Base-by-base conservation (phyloP, 2,797 vertebrate species). In the Aphelocoma californica region DNA sequence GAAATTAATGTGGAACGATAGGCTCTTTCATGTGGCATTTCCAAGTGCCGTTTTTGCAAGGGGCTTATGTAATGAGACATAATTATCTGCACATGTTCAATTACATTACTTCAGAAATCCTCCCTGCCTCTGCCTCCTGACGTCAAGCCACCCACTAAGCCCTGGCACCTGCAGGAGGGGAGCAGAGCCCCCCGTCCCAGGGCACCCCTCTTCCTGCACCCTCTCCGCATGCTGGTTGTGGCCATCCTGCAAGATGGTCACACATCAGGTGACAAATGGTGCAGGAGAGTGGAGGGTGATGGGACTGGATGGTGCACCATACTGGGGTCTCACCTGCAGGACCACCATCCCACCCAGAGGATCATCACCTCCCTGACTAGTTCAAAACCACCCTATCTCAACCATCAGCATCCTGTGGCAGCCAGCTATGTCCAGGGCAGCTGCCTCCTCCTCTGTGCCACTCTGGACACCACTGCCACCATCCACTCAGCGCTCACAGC, bases 81-180 rank as follows among this genome's bases (percentile, higher is more conserved):
- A 97, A 98, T 93, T 95, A 95, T 96, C 97, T 96, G 95, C 98
- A 98, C 92, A 96, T 97, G 98, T 98, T 96, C 94, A 96, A 97
- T 96, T 96, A 91, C 89, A 97, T 93, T 93, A 93, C 91, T 95
- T 94, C 96, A 97, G 95, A 97, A 97, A 97, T 88, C 94, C 95
- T 92, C 97, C 92, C 95, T 96, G 97, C 96, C 86, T 86, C 92
- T 94, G 79, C 84, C 74, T 79, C 86, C 84, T 95, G 97, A 97
- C 26, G 57, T 96, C 96, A 96, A 91, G 86, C 84, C 12, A 81
- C 86, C 64, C 25, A 70, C 47, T 86, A 88, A 96, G 90, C 72
- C 45, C 69, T 0, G 1, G 40, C 0, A 4, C 56, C 73, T 0
- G 1, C 75, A 38, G 44, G 44, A 80, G 86, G 64, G 60, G 48